Evolutionary conservation across 2,888 invertebrate genomes (phyloP), one percentile per base, ranked within the genome.

Genomic region (Pecten maximus): DNA sequence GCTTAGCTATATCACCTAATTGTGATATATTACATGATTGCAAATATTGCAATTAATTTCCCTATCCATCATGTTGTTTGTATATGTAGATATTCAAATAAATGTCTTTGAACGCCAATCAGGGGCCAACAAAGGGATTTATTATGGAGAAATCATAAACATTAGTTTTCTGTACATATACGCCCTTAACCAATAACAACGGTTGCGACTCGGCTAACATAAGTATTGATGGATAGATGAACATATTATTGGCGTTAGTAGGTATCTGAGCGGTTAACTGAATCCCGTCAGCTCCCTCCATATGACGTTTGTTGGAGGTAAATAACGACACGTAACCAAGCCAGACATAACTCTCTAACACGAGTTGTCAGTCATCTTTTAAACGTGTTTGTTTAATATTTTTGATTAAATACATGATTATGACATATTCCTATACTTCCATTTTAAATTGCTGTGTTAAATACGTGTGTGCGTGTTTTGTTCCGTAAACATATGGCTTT

Each of bases 311-410:
- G 35, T 10, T 35, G 35, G 74, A 74, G 35, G 35, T 10, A 35
- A 74, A 74, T 6, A 60, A 23, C 50, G 50, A 87, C 87, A 91
- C 54, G 87, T 88, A 89, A 86, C 54, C 88, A 88, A 89, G 87
- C 74, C 86, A 88, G 60, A 60, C 50, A 90, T 44, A 88, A 88
- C 89, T 19, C 88, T 40, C 74, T 50, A 50, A 90, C 91, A 90
- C 91, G 91, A 90, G 87, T 89, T 89, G 90, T 88, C 90, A 90
- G 88, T 91, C 90, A 91, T 90, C 91, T 90, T 44, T 88, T 87
- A 74, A 90, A 90, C 74, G 48, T 90, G 90, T 90, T 91, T 91
- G 90, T 89, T 86, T 86, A 87, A 89, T 88, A 89, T 89, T 90
- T 91, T 88, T 91, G 91, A 89, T 91, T 35, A 91, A 91, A 89